Evolutionary conservation across 2,113 vertebrate genomes (phyloP), one percentile per base, ranked within the genome.

Genomic region (Numida meleagris): DNA sequence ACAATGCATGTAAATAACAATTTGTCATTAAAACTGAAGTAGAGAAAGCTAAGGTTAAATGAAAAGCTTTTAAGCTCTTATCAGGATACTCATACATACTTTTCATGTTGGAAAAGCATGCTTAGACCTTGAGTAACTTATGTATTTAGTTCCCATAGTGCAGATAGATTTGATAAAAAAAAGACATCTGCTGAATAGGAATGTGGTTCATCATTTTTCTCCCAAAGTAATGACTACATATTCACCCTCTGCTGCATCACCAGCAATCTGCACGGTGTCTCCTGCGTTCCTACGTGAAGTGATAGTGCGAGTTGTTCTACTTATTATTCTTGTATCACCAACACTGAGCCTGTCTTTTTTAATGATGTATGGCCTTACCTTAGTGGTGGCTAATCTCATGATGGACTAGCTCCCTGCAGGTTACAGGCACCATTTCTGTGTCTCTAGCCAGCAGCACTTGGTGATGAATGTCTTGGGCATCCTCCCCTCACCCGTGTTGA

Each of bases 321-420:
- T 96, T 94, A 57, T 89, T 94, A 93, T 96, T 94, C 74, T 45
- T 88, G 75, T 81, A 77, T 86, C 87, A 55, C 70, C 63, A 62
- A 53, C 73, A 38, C 78, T 79, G 77, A 1, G 1, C 77, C 90
- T 96, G 83, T 94, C 93, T 59, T 48, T 93, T 93, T 90, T 78
- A 87, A 96, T 96, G 96, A 97, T 95, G 59, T 77, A 89, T 94
- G 66, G 72, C 66, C 82, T 81, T 94, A 50, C 84, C 71, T 92
- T 62, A 61, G 67, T 33, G n/a, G 92, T 94, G 86, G 93, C 94
- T 97, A 93, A 96, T 97, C 90, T 97, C 93, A 94, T 95, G 96
- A 96, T 95, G 79, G 74, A 90, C 79, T 96, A 43, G 93, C 80
- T 96, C 95, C 86, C 77, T 86, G 77, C 75, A 94, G 94, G 82